Evolutionary conservation across 2,113 vertebrate genomes (phyloP).

Genomic region (Spea bombifrons): DNA sequence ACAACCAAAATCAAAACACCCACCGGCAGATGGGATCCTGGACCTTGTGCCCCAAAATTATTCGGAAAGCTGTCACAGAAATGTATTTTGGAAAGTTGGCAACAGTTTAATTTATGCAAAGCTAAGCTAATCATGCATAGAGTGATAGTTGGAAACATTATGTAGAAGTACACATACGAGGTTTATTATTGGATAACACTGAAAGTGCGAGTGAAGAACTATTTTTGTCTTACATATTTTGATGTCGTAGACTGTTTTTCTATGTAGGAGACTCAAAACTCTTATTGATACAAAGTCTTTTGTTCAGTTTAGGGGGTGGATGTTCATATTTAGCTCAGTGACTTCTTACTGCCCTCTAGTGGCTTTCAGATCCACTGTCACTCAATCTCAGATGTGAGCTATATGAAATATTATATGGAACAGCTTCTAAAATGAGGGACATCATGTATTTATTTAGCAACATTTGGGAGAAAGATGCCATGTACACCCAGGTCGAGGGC

Average conservation of each 20-base stretch:
- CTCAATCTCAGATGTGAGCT: too few species aligned
- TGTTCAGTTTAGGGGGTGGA: constrained; percentile 78
- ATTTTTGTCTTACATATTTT: constrained; percentile 71
- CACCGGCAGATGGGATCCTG: constrained; percentile 40
- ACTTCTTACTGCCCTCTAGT: constrained; percentile 99
- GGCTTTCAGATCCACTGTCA: constrained; percentile 65
- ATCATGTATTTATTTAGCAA: too few species aligned
- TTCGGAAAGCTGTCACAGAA: constrained; percentile 40
- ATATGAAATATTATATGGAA: too few species aligned
- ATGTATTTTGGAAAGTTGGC: constrained; percentile 46
- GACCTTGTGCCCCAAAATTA: constrained; percentile 42
- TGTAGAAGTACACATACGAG: constrained; percentile 17
- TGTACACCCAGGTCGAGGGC: too few species aligned
- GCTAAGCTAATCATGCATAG: constrained; percentile 28
- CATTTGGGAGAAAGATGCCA: too few species aligned
- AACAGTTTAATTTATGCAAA: constrained; percentile 23
- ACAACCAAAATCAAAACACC: constrained; percentile 28
- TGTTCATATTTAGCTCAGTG: constrained; percentile 75
- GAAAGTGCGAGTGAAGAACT: constrained; percentile 2
- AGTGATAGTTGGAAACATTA: constrained; percentile 17
- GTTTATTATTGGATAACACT: constrained; percentile 6
- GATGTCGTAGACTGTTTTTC: constrained; percentile 13
- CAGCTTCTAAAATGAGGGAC: too few species aligned
- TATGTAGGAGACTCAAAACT: constrained; percentile 10
- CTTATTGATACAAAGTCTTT: constrained; percentile 78